Conservation (phyloP, 37 sponge, comb jelly and placozoan genomes). For the Lycopodina hypogea region DNA sequence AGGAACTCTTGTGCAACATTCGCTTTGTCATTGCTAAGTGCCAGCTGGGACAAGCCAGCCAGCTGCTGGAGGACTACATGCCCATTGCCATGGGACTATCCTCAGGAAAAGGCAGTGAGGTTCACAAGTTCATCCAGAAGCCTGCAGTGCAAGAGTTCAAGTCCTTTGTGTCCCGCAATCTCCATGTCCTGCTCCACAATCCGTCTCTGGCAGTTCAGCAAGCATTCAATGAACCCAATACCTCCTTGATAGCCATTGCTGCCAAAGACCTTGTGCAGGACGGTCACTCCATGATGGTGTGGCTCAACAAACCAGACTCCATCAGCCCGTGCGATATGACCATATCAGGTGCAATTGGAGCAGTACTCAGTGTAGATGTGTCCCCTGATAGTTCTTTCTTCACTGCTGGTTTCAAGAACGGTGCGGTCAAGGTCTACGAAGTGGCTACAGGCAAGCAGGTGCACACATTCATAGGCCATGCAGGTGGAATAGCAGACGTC, state of each 20-base stretch:
- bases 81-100: conserved; percentile 37
- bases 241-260: conserved; percentile 35
- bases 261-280: conserved; percentile 28
- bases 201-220: conserved; percentile 86
- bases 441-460: conserved; percentile 69
- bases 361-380: conserved; percentile 62
- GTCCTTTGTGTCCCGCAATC: conserved; percentile 81
- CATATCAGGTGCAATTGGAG: conserved; percentile 43
- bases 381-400: conserved; percentile 61
- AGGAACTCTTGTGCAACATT: conserved; percentile 64
- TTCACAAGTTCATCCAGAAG: conserved; percentile 45
- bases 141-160: conserved; percentile 63
- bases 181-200: conserved; percentile 61
- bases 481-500: conserved; percentile 60
- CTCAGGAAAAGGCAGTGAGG: conserved; percentile 46
- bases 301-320: conserved; percentile 69
- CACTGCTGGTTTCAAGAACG: conserved; percentile 75
- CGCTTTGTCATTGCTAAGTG: conserved; percentile 76
- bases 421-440: conserved; percentile 73
- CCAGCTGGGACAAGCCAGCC: conserved; percentile 63
- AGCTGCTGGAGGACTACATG: conserved; percentile 82
- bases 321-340: conserved; percentile 68
- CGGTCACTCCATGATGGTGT: conserved; percentile 45
- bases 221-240: conserved; percentile 80
- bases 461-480: conserved; percentile 82